A percentile compares a stretch with the other conserved stretches of the same genome.
Evolutionary conservation across 2,113 vertebrate species (phyloP).

Genomic region (Microcebus murinus): DNA sequence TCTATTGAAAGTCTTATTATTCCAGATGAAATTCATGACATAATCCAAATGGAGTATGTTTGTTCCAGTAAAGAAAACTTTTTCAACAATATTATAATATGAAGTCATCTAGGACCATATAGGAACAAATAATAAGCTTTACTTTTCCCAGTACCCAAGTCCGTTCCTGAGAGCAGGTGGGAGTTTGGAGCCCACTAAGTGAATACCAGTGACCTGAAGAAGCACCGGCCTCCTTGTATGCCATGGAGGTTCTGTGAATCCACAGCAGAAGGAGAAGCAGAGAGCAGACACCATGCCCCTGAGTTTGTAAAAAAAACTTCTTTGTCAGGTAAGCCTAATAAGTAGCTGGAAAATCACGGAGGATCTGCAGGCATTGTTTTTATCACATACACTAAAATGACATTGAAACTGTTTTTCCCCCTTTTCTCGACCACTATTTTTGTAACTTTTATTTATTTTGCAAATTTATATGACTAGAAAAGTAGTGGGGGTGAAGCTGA

Average conservation of each 20-base stretch:
- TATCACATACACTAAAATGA: background rate
- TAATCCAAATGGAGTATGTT: constrained; percentile 70
- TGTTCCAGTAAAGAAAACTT: constrained; percentile 67
- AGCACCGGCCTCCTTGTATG: background rate
- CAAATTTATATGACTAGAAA: background rate
- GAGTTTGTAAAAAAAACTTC: background rate
- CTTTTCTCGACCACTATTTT: background rate
- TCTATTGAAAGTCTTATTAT: constrained; percentile 61
- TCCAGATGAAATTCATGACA: constrained; percentile 69
- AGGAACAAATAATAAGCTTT: background rate
- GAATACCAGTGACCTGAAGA: background rate
- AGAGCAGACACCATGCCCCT: background rate
- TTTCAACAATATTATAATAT: constrained; percentile 48
- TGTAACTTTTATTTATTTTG: background rate
- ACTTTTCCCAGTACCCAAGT: background rate
- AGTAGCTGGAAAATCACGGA: background rate
- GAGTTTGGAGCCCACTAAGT: background rate
- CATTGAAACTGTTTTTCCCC: background rate
- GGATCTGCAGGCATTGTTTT: background rate
- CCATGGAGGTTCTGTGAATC: background rate
- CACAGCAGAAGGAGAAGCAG: background rate
- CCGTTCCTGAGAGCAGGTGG: background rate
- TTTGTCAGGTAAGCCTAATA: background rate
- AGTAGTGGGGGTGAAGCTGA: background rate
- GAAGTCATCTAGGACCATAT: background rate